These are phyloP conservation scores for Alexandromys fortis DNA, from an alignment of 2,113 vertebrate genomes.

Conservation along the genomic window DNA sequence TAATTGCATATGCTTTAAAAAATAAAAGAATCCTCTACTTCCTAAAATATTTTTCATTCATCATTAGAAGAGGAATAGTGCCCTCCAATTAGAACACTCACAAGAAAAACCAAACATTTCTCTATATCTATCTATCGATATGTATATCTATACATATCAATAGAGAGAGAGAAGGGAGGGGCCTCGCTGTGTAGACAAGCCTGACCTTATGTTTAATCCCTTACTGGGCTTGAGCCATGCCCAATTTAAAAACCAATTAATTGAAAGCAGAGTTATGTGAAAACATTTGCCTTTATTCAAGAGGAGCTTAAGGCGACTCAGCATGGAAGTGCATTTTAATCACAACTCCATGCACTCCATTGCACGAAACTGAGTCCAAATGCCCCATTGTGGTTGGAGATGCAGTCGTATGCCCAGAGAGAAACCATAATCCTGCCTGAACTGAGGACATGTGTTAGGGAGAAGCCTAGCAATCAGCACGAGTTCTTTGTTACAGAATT, in stretches of 20 bases:
- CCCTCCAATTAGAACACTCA: neutral
- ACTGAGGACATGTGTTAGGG: neutral
- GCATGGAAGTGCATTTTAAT: slow-evolving; percentile 23
- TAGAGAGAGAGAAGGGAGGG: no score
- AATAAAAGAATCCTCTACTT: no score
- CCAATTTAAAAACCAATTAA: neutral
- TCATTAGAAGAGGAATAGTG: neutral
- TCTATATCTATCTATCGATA: no score
- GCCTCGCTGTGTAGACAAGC: neutral
- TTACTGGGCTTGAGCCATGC: no score
- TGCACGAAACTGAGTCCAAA: neutral
- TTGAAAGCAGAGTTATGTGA: neutral
- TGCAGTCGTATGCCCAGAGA: neutral
- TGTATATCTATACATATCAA: no score
- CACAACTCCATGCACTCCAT: neutral
- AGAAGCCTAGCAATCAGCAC: neutral
- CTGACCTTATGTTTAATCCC: neutral
- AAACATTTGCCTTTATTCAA: neutral
- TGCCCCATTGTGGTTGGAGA: neutral
- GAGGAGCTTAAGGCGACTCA: neutral
- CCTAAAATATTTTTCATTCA: neutral
- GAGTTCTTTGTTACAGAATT: neutral
- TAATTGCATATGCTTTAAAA: neutral
- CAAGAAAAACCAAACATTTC: neutral
- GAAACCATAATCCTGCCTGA: neutral